Conservation (phyloP, 2,797 vertebrate genomes). For the Lepus townsendii region DNA sequence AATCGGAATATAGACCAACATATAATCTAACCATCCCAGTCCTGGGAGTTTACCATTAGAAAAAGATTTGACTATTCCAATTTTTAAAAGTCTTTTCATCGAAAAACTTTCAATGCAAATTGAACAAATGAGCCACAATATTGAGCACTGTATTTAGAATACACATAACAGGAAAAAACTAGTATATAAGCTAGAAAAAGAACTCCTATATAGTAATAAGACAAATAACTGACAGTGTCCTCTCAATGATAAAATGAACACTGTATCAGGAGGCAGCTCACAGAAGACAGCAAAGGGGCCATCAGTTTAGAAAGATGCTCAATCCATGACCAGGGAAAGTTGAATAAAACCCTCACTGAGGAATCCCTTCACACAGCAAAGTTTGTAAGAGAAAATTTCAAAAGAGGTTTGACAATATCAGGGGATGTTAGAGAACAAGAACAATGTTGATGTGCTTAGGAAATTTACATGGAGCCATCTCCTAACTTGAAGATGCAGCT, state of each 20-base stretch:
- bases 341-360: neutral
- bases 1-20: too few species aligned
- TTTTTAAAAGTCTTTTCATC: neutral
- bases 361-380: neutral
- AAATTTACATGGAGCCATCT: neutral
- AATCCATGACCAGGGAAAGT: neutral
- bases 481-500: neutral
- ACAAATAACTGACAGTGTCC: neutral
- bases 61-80: neutral
- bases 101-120: neutral
- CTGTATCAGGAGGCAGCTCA: neutral
- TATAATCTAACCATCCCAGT: too few species aligned
- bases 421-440: neutral
- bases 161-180: neutral
- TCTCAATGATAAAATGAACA: neutral
- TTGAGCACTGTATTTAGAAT: neutral
- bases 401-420: neutral
- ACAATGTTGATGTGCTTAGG: neutral
- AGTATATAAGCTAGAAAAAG: neutral
- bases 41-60: neutral
- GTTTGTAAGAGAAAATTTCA: neutral
- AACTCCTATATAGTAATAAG: neutral
- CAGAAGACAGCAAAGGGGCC: neutral
- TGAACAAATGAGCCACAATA: neutral
- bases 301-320: neutral